phyloP scores from a whole-genome alignment of 2,888 invertebrate species.

The Caenorhabditis sp. region DNA sequence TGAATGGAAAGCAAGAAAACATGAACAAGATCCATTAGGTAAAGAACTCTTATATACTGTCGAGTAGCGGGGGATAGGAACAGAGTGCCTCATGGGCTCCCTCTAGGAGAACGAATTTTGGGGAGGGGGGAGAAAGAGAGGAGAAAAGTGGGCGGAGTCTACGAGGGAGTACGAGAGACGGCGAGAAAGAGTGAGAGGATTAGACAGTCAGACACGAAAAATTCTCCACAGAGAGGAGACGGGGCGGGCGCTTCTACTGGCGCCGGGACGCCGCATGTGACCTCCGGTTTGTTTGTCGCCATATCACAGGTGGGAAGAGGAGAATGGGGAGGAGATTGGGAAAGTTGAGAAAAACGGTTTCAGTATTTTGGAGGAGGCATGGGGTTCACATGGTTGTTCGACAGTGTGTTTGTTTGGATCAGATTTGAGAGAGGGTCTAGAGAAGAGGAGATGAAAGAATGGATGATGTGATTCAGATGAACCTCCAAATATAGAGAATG shows the following conservation, averaged over 20 bases:
- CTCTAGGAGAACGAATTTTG: slow-evolving; percentile 3
- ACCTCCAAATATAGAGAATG: background rate
- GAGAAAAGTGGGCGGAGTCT: slow-evolving; percentile 15
- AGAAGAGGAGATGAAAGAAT: background rate
- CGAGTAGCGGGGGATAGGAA: slow-evolving; percentile 20
- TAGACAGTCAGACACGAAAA: slow-evolving; percentile 27
- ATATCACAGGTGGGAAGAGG: slow-evolving; percentile 45
- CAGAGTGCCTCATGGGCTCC: slow-evolving; percentile 23
- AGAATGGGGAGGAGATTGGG: slow-evolving; percentile 14
- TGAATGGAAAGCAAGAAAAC: background rate
- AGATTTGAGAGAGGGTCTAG: slow-evolving; percentile 11
- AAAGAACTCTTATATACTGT: slow-evolving; percentile 36
- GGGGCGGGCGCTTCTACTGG: slow-evolving; percentile 53
- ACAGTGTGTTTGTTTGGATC: background rate
- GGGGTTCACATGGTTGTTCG: slow-evolving; percentile 49
- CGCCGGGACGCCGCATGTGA: slow-evolving; percentile 61
- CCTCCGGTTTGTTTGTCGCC: slow-evolving; percentile 65
- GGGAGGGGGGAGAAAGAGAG: background rate
- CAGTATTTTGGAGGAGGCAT: slow-evolving; percentile 18
- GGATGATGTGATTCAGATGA: slow-evolving; percentile 4
- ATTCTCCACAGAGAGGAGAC: slow-evolving; percentile 14
- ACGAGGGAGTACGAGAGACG: background rate
- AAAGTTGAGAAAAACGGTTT: slow-evolving; percentile 34
- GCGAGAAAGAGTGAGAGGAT: slow-evolving; percentile 7
- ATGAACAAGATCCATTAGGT: background rate